Base-by-base conservation (phyloP, 2,797 vertebrate species). In the Enteromius unitaeniatus region DNA sequence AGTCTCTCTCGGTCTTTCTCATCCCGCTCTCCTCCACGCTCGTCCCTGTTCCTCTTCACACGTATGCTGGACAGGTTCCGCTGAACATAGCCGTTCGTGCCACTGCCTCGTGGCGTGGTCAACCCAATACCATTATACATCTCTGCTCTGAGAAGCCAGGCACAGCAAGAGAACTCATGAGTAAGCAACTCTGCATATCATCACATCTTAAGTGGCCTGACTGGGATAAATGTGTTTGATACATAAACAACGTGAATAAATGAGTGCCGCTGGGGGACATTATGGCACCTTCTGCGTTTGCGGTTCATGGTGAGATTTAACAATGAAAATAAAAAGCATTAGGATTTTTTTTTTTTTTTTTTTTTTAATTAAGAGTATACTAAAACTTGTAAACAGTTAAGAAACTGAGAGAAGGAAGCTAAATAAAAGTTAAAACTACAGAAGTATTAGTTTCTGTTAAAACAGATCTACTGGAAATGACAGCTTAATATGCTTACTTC, bases 121-220 rank as follows among this genome's bases (percentile, higher is more conserved):
- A 98, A 92, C 86, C 97, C 97, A 65, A 98, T 98, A 77, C 97
- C 97, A 94, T 98, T 98, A 94, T 98, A 98, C 97, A 98, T 98
- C 91, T 89, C 87, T 89, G 91, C 91, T 80, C 58, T 87, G 14
- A 60, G n/a, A 58, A 19, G 21, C 19, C 13, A 34, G 37, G 64
- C 47, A 69, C 3, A 77, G 51, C 17, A 62, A 2, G 14, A 74
- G 51, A 60, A 23, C 23, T 62, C 21, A 28, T 15, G 5, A 64
- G 26, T 78, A 19, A 51, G 10, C 70, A 58, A 58, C 26, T 28
- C n/a, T 53, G 11, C 3, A 23, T 40, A 17, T 75, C 31, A n/a
- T 76, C 21, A 9, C 6, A 13, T 26, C 19, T 45, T 26, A 17
- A 19, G 21, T 28, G 7, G 15, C 53, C 37, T 19, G 6, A 19